Percentiles rank a stretch among this genome's conserved stretches.
Conservation (phyloP, 1,140 invertebrate species). For the Adoxophyes honmai region DNA sequence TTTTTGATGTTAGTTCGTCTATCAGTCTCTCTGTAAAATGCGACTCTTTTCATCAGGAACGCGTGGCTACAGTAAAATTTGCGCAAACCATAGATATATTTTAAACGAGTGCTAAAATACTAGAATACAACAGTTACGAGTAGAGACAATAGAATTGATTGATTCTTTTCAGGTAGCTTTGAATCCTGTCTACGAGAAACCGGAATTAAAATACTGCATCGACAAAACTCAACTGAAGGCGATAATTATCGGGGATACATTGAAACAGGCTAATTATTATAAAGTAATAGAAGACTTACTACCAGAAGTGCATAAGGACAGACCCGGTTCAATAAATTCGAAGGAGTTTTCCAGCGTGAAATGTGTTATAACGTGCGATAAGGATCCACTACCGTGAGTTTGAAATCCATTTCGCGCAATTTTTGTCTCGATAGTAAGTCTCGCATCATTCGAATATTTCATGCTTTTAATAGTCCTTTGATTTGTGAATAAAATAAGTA, state of each 20-base stretch:
- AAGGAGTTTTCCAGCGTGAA: constrained; percentile 70
- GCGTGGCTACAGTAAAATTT: no score
- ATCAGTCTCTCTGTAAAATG: no score
- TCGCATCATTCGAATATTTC: no score
- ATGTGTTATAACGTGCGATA: constrained; percentile 78
- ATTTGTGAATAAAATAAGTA: no score
- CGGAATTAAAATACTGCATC: constrained; percentile 89
- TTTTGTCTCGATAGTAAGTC: no score
- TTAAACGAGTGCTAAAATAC: no score
- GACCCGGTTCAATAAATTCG: constrained; percentile 55
- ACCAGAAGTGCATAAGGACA: constrained; percentile 67
- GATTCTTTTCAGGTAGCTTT: constrained; percentile 82
- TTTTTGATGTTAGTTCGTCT: no score
- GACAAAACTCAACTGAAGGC: constrained; percentile 87
- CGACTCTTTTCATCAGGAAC: no score
- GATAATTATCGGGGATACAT: constrained; percentile 82
- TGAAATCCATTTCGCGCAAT: not conserved
- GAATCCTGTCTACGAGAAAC: constrained; percentile 89
- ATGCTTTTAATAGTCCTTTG: constrained; percentile 82
- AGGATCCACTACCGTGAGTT: constrained; percentile 76
- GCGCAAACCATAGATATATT: no score
- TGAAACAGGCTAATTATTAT: constrained; percentile 86
- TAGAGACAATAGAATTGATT: no score
- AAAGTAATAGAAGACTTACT: constrained; percentile 79
- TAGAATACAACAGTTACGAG: no score